Conservation (phyloP, 2,113 vertebrate species). For the Notiomystis cincta region DNA sequence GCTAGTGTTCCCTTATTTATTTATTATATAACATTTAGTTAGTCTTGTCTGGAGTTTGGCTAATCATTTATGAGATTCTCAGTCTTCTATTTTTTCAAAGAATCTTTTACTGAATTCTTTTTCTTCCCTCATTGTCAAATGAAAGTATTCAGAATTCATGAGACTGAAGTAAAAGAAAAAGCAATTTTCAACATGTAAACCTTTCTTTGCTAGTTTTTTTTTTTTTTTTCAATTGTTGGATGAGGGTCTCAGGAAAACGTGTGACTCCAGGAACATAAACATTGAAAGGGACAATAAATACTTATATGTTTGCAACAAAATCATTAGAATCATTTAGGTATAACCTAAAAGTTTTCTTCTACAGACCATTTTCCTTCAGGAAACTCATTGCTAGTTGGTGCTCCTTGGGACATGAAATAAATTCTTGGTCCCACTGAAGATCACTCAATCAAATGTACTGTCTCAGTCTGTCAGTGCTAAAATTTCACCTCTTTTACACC, state of each 20-base stretch:
- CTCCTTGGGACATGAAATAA: neutral
- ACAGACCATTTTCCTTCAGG: neutral
- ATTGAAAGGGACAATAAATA: neutral
- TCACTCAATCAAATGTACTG: neutral
- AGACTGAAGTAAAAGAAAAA: neutral
- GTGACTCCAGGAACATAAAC: neutral
- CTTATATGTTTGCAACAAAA: neutral
- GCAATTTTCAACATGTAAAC: neutral
- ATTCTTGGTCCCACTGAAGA: neutral
- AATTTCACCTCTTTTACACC: neutral
- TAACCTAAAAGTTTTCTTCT: neutral
- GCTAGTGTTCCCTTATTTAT: neutral
- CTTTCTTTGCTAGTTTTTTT: fast-evolving
- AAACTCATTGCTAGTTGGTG: neutral
- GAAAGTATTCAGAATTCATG: neutral
- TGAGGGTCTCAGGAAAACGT: neutral
- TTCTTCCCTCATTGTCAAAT: neutral
- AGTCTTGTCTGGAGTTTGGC: neutral
- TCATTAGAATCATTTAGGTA: neutral
- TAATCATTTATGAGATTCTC: neutral
- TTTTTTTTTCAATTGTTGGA: neutral
- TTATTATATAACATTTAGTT: neutral
- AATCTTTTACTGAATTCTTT: neutral
- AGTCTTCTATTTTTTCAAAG: neutral
- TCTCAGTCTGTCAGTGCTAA: neutral